Evolutionary conservation across 2,113 vertebrate genomes (phyloP).

Genomic region (Leucopsar rothschildi): DNA sequence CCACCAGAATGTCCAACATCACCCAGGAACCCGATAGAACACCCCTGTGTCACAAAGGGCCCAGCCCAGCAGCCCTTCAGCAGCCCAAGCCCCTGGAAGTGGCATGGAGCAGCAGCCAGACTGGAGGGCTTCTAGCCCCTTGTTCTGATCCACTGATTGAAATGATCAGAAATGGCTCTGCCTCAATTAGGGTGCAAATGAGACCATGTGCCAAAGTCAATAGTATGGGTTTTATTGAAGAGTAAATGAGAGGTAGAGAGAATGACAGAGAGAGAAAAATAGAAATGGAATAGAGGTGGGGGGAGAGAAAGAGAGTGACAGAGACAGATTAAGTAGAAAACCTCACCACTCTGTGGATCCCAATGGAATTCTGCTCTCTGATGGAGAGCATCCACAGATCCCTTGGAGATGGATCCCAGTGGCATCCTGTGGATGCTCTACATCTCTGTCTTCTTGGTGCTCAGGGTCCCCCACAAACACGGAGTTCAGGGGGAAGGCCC

Average conservation of each 20-base stretch:
- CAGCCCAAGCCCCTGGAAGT: not conserved
- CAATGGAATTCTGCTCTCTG: no score
- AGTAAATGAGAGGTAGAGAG: not conserved
- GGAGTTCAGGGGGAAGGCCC: no score
- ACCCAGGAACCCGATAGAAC: not conserved
- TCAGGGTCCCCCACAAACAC: no score
- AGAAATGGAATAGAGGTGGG: no score
- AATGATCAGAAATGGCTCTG: not conserved
- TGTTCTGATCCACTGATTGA: not conserved
- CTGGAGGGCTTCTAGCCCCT: not conserved
- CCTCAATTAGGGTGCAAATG: not conserved
- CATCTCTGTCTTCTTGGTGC: no score
- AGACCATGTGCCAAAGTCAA: not conserved
- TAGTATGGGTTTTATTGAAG: not conserved
- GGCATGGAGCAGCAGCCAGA: not conserved
- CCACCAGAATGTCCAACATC: not conserved
- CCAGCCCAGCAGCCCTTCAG: not conserved
- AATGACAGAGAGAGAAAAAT: no score
- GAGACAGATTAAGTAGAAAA: not conserved
- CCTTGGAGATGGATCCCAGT: not conserved
- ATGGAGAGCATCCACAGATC: no score
- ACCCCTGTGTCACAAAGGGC: not conserved
- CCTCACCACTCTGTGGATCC: not conserved
- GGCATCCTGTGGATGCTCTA: no score
- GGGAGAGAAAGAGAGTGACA: not conserved